phyloP scores from a whole-genome alignment of 2,113 vertebrate species.

The Rattus norvegicus region DNA sequence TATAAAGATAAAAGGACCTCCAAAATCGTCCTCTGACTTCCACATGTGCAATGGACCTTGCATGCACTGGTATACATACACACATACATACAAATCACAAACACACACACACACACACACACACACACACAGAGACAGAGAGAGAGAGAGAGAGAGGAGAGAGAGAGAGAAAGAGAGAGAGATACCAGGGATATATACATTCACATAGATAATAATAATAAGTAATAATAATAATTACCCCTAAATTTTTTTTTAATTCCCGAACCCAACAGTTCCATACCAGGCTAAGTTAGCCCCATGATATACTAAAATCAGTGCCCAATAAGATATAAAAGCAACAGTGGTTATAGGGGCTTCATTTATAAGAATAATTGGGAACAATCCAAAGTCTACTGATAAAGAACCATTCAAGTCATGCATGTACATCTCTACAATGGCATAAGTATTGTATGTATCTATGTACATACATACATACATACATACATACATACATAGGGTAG shows the following conservation, averaged over 20 bases:
- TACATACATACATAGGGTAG: not conserved
- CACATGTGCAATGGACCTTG: not conserved
- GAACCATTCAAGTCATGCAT: not conserved
- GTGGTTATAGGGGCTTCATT: not conserved
- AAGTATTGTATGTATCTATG: not conserved
- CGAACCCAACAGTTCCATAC: not conserved
- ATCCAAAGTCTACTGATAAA: not conserved
- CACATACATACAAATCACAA: not conserved
- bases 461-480: not conserved
- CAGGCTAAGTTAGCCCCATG: not conserved
- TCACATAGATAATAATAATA: not conserved
- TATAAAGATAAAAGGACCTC: not conserved
- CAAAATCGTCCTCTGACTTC: not conserved
- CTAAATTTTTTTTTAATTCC: not conserved
- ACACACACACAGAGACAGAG: not conserved
- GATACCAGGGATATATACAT: not conserved
- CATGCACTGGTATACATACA: not conserved
- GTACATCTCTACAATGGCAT: too few relatives aligned
- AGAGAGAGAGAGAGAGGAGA: not conserved
- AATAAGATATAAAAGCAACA: not conserved
- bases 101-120: not conserved
- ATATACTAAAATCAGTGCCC: not conserved
- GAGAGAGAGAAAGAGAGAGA: too few relatives aligned
- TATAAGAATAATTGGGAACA: constrained; percentile 25
- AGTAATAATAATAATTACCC: not conserved